Evolutionary conservation across 2,113 vertebrate genomes (phyloP).

Genomic region (Perognathus longimembris): DNA sequence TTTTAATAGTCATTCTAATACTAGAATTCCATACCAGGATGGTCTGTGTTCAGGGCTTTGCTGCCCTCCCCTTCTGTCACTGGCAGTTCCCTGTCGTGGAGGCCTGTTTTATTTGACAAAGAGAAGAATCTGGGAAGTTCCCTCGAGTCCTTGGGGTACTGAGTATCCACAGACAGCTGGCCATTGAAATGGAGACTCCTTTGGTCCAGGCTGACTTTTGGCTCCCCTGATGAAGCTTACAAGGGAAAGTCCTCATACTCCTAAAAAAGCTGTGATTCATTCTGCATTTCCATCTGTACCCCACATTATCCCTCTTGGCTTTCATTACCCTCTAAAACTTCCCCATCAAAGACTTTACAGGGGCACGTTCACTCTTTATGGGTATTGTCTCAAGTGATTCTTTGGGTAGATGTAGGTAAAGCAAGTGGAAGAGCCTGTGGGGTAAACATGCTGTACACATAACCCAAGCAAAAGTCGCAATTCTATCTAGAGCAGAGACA

Average conservation of each 20-base stretch:
- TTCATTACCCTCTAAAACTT: conserved; percentile 44
- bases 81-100: background rate
- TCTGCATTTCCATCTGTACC: conserved; percentile 39
- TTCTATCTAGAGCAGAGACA: background rate
- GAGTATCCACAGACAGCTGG: background rate
- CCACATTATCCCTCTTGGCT: background rate
- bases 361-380: conserved; percentile 50
- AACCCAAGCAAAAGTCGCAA: background rate
- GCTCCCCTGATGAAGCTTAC: background rate
- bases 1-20: background rate
- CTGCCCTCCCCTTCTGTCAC: background rate
- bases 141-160: background rate
- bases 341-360: conserved; percentile 66
- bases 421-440: conserved; percentile 8
- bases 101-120: background rate
- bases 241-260: conserved; percentile 9
- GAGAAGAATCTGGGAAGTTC: background rate
- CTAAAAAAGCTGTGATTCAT: background rate
- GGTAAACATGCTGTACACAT: background rate
- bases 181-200: background rate
- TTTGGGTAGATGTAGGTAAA: conserved; percentile 27
- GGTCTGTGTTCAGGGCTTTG: background rate
- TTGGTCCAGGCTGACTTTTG: background rate
- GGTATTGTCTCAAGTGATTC: conserved; percentile 21
- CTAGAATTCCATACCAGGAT: background rate